Conservation (phyloP, 2,888 invertebrate species). For the Dynastes hyllus region DNA sequence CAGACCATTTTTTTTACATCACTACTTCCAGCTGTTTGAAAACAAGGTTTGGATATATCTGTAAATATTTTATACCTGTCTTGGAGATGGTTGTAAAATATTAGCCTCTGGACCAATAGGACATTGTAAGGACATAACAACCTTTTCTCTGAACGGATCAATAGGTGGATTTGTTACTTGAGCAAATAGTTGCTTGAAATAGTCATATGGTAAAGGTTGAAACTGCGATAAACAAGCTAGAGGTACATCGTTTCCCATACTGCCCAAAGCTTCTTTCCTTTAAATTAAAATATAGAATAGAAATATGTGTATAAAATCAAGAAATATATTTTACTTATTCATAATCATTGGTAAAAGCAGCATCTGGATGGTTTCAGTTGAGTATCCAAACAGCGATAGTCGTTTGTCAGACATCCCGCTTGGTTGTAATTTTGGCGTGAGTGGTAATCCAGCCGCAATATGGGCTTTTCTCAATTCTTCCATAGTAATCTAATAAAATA, state of each 20-base stretch:
- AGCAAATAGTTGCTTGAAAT: slow-evolving; percentile 99
- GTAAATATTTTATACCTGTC: slow-evolving; percentile 73
- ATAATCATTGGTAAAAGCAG: slow-evolving; percentile 96
- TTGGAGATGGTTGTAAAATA: slow-evolving; percentile 90
- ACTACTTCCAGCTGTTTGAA: too few relatives aligned
- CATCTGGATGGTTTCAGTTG: slow-evolving; percentile 95
- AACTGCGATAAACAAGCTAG: slow-evolving; percentile 96
- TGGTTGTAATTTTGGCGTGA: slow-evolving; percentile 70
- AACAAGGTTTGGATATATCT: too few relatives aligned
- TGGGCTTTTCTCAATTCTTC: slow-evolving; percentile 84
- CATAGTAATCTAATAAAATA: slow-evolving; percentile 80
- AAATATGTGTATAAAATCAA: slow-evolving; percentile 1
- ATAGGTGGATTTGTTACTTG: slow-evolving; percentile 99
- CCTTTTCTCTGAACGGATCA: slow-evolving; percentile 98
- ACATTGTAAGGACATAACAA: slow-evolving; percentile 98
- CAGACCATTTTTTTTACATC: too few relatives aligned
- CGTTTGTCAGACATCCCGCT: slow-evolving; percentile 85
- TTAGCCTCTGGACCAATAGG: slow-evolving; percentile 98
- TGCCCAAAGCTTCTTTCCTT: slow-evolving; percentile 98
- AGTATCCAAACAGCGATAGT: slow-evolving; percentile 93
- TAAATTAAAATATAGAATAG: slow-evolving; percentile 55
- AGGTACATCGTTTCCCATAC: slow-evolving; percentile 99
- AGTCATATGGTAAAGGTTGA: slow-evolving; percentile 96
- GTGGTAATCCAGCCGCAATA: slow-evolving; percentile 65
- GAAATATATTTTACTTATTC: slow-evolving; percentile 72